These are phyloP conservation scores for Hesperophylax magnus DNA, from an alignment of 1,140 invertebrate genomes.

Conservation along the genomic window DNA sequence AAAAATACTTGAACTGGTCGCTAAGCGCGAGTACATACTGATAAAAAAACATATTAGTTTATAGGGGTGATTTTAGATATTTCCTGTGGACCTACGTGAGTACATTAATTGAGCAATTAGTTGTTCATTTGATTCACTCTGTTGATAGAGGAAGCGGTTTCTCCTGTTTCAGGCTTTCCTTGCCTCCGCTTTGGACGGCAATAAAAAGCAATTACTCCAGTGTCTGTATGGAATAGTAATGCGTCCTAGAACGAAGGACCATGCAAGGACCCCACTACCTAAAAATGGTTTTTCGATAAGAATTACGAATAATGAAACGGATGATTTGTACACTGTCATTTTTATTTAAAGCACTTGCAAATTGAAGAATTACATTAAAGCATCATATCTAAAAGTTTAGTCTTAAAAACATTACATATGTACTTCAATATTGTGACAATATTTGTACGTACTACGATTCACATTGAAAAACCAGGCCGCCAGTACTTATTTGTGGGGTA, in stretches of 20 bases:
- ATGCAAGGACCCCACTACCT: background rate
- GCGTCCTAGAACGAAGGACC: background rate
- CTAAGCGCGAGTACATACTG: too few relatives aligned
- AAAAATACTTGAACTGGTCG: too few relatives aligned
- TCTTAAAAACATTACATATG: too few relatives aligned
- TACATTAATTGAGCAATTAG: background rate
- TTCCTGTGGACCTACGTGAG: background rate
- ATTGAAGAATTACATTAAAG: too few relatives aligned
- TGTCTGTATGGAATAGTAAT: background rate
- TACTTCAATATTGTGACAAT: too few relatives aligned
- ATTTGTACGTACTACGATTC: too few relatives aligned
- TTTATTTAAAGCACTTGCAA: too few relatives aligned
- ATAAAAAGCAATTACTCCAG: constrained; percentile 2
- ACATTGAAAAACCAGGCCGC: background rate
- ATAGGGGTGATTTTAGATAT: background rate
- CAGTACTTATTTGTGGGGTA: background rate
- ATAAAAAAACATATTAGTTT: too few relatives aligned
- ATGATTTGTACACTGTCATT: too few relatives aligned
- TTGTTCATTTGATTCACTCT: background rate
- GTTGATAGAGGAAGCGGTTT: background rate
- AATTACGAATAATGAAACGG: too few relatives aligned
- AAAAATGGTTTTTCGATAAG: background rate
- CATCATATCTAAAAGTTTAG: too few relatives aligned
- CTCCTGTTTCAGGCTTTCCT: background rate
- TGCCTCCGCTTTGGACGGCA: background rate